These are phyloP conservation scores for Galago senegalensis DNA, from an alignment of 2,797 vertebrate genomes.

Conservation along the genomic window DNA sequence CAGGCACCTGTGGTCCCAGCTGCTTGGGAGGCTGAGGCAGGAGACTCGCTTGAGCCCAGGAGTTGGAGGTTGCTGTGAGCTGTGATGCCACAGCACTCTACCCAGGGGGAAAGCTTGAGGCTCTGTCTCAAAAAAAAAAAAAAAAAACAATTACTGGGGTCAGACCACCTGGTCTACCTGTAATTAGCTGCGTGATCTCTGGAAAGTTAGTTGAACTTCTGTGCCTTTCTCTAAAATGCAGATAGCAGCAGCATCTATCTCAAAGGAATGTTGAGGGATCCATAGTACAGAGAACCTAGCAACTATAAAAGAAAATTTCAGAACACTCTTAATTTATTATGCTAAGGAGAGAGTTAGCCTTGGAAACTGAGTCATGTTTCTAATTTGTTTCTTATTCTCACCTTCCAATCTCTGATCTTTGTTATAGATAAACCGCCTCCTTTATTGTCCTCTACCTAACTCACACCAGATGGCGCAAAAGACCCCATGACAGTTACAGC, in stretches of 20 bases:
- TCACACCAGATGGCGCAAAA: neutral
- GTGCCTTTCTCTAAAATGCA: neutral
- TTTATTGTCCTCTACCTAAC: neutral
- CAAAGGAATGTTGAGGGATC: neutral
- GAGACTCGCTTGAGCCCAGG: no score
- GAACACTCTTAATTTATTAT: neutral
- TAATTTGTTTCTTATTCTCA: neutral
- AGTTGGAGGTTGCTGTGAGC: no score
- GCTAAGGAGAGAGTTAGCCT: neutral
- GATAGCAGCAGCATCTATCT: neutral
- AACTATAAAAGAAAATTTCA: neutral
- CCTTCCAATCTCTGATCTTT: neutral
- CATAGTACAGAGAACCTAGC: neutral
- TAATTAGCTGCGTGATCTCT: constrained; percentile 6
- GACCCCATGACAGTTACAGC: neutral
- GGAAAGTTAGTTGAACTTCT: neutral
- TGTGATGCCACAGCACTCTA: no score
- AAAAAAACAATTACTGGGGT: neutral
- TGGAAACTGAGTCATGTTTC: neutral
- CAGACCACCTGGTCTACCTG: neutral
- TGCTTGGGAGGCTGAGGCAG: no score
- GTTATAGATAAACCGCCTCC: neutral
- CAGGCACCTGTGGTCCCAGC: no score
- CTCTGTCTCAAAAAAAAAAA: no score
- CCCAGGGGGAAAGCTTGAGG: no score